Base-by-base conservation (phyloP, 2,797 vertebrate genomes). In the Gallinago stenura region DNA sequence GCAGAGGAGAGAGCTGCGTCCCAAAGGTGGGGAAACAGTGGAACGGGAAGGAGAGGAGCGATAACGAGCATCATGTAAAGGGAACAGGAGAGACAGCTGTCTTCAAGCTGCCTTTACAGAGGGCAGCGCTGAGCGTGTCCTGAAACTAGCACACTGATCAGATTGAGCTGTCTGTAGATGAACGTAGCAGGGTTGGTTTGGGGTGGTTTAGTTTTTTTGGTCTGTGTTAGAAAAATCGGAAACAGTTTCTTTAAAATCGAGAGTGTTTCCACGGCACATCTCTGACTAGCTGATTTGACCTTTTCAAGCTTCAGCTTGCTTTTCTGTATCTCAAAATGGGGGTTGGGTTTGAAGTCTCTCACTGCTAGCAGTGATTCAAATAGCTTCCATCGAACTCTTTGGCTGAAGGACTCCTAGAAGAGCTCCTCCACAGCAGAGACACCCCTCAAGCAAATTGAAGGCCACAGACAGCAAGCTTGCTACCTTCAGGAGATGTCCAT, bases 291-390 rank as follows among this genome's bases (percentile, higher is more conserved):
- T 54, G 14, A 26, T 70, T 79, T 80, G 87, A 93, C n/a, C n/a
- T 68, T 93, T 72, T 70, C n/a, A 60, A 66, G 58, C 48, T 78
- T 89, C 79, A 80, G 6, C 57, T 75, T 89, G 60, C 48, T 43
- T 85, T 90, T 92, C 83, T 77, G 7, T 83, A 18, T 78, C 48
- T 89, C 64, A 35, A 57, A 92, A 41, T 20, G 35, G 22, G 22
- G 64, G 14, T 79, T 76, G 45, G 33, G 17, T 91, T 84, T 91
- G 48, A 91, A 87, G 53, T 31, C 12, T 92, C 15, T 87, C 61
- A 45, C 31, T 0, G 16, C 60, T 85, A 77, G 85, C 17, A 56
- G 54, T 2, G 4, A 25, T 83, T 83, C 39, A 81, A 61, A 68
- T 41, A 48, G 12, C 57, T 94, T 80, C 22, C 31, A 24, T 78